Evolutionary conservation across 2,888 invertebrate species (phyloP).

Genomic region (Tetranychus truncatus): DNA sequence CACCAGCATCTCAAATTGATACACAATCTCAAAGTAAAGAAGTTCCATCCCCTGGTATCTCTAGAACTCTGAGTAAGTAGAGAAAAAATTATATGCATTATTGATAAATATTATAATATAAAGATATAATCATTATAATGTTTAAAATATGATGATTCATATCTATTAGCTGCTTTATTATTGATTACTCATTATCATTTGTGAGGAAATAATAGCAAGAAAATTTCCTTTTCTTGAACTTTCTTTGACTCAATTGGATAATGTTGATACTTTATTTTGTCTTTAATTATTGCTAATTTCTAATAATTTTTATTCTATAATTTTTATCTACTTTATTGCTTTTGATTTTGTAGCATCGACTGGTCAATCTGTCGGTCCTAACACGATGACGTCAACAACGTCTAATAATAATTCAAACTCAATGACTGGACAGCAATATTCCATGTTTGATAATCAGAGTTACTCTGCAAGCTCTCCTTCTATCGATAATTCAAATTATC

Average conservation of each 20-base stretch:
- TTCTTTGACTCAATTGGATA: no score
- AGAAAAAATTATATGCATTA: no score
- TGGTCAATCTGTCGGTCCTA: not conserved
- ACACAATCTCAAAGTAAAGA: constrained; percentile 11
- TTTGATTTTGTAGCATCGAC: not conserved
- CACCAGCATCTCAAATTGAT: constrained; percentile 14
- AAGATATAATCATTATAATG: no score
- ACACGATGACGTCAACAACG: not conserved
- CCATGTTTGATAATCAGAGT: constrained; percentile 1
- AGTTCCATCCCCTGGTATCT: constrained; percentile 3
- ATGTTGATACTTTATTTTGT: no score
- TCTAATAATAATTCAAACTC: not conserved
- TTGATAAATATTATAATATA: no score
- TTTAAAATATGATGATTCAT: no score
- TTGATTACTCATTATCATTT: no score
- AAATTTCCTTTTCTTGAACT: no score
- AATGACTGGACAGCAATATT: constrained; percentile 1
- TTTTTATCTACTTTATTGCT: not conserved
- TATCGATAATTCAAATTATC: not conserved
- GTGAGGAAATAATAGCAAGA: no score
- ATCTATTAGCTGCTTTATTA: no score
- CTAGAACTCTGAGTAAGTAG: constrained; percentile 5
- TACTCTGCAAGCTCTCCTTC: not conserved
- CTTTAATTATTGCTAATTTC: no score
- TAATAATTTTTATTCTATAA: not conserved